phyloP scores from a whole-genome alignment of 2,888 invertebrate genomes.

The Acleris emargana region DNA sequence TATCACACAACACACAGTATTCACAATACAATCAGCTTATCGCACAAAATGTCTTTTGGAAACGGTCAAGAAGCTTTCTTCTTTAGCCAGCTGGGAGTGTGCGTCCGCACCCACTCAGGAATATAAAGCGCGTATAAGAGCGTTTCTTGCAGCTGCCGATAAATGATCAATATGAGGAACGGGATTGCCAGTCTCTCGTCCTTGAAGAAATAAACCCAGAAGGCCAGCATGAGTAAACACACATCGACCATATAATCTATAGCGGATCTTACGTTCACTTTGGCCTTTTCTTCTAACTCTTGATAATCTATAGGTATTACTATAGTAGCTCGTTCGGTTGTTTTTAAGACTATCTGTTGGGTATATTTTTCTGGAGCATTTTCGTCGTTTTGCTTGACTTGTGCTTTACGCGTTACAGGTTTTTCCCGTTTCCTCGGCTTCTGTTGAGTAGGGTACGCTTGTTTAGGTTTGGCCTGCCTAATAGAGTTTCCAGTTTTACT shows the following conservation, averaged over 20 bases:
- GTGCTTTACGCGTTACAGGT: constrained; percentile 36
- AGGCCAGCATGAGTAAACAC: constrained; percentile 89
- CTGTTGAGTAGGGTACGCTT: constrained; percentile 26
- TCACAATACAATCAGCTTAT: constrained; percentile 66
- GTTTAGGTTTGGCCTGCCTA: constrained; percentile 43
- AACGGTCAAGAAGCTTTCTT: constrained; percentile 75
- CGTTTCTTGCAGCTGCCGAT: constrained; percentile 89
- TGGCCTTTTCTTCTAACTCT: constrained; percentile 85
- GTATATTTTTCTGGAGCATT: constrained; percentile 50
- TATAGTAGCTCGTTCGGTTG: constrained; percentile 73
- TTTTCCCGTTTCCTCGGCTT: constrained; percentile 37
- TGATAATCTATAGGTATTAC: constrained; percentile 80
- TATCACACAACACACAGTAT: constrained; percentile 71
- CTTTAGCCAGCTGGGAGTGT: constrained; percentile 72
- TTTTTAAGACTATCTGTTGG: constrained; percentile 67
- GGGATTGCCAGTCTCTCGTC: constrained; percentile 92
- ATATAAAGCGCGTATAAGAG: constrained; percentile 74
- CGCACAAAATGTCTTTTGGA: constrained; percentile 73
- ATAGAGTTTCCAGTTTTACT: constrained; percentile 47
- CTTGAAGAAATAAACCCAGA: constrained; percentile 92
- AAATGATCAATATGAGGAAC: constrained; percentile 89
- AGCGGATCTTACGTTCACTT: constrained; percentile 86
- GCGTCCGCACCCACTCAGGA: constrained; percentile 81
- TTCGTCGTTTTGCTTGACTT: constrained; percentile 45
- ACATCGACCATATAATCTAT: constrained; percentile 90